phyloP scores from a whole-genome alignment of 2,888 invertebrate species.

The Dolomedes plantarius region DNA sequence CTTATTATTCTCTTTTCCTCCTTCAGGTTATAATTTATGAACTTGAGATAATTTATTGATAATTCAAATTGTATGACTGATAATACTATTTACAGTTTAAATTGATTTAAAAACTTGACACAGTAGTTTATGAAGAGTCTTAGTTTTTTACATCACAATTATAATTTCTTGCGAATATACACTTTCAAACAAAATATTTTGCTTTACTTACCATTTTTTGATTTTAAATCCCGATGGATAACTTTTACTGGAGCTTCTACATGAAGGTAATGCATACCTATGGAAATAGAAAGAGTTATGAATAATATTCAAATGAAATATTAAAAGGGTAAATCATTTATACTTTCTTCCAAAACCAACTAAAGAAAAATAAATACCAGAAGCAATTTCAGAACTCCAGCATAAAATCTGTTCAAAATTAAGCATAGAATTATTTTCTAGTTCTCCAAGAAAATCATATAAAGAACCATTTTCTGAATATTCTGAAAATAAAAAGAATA shows the following conservation, averaged over 20 bases:
- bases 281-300: constrained; percentile 34
- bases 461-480: constrained; percentile 72
- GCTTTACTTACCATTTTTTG: constrained; percentile 75
- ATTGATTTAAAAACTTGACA: too few species aligned
- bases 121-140: too few species aligned
- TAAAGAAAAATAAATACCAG: constrained; percentile 32
- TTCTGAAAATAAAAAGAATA: constrained; percentile 39
- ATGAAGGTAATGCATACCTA: constrained; percentile 78
- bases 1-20: too few species aligned
- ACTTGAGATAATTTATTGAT: too few species aligned
- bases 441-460: constrained; percentile 67
- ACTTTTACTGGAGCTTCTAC: constrained; percentile 77
- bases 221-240: constrained; percentile 78
- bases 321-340: too few species aligned
- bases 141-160: too few species aligned
- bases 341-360: neutral
- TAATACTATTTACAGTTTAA: too few species aligned
- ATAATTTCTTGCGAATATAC: too few species aligned
- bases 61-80: too few species aligned
- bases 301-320: neutral
- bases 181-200: neutral
- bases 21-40: too few species aligned
- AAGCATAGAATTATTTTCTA: constrained; percentile 70
- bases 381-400: constrained; percentile 70
- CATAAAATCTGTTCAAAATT: constrained; percentile 71